Base-by-base conservation (phyloP, 2,113 vertebrate genomes). In the Uria aalge region DNA sequence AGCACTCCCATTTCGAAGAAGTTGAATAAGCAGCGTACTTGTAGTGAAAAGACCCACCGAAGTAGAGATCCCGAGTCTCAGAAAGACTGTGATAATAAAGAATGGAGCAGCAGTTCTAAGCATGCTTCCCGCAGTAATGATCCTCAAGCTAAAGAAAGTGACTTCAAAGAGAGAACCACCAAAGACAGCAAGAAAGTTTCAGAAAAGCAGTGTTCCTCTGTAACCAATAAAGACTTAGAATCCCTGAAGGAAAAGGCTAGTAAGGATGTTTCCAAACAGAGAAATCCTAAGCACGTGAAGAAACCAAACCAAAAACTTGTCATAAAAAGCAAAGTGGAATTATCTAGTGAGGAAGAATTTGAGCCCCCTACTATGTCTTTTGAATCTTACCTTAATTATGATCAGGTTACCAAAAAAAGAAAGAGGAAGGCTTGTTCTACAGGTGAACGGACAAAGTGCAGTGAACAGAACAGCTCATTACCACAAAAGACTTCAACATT, bases 311-410 rank as follows among this genome's bases (percentile, higher is more conserved):
- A 77, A 76, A 71, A 73, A 10, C 15, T 43, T 40, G 9, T 40
- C 16, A 12, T 53, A 50, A 12, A 59, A 95, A 90, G 41, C 23
- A n/a, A 90, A 85, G 26, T 5, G 2, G 32, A 74, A 45, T 85
- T 72, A 74, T 30, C 80, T 24, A 82, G 85, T 47, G 87, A 88
- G 27, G 96, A 97, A 11, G 64, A 90, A 36, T 85, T 91, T 48
- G 98, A 98, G 14, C 76, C 88, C 22, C 98, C 98, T 12, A 88
- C 97, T n/a, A 98, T 98, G 98, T 99, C 99, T 67, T 99, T 99
- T 96, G 99, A 99, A 94, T 98, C 98, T 4, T 99, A 84, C 34
- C 96, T 99, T 83, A 99, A 96, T 96, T 99, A 99, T 85, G 98
- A 99, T 52, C 95, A 95, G 22, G 40, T 85, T 86, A 79, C 88